These are phyloP conservation scores for Pocillopora damicornis DNA, from an alignment of 64 coral and sea anemone species.

Conservation along the genomic window DNA sequence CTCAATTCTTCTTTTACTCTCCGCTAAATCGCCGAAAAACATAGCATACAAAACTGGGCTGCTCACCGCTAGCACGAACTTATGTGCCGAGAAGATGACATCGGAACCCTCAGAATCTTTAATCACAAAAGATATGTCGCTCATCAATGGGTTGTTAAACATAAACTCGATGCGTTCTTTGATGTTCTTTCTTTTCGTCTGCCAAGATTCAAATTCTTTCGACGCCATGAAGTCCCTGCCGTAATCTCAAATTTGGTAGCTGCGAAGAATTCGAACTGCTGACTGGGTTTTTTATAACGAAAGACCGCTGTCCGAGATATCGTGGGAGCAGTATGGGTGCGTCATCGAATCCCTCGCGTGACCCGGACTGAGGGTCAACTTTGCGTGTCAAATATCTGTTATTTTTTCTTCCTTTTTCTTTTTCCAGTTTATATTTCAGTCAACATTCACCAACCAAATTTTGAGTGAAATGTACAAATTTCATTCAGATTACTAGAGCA, in stretches of 20 bases:
- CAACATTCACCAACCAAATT: background rate
- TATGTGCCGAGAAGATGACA: slow-evolving; percentile 22
- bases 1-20: slow-evolving; percentile 6
- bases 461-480: background rate
- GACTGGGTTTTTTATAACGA: too few species aligned
- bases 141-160: slow-evolving; percentile 48
- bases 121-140: slow-evolving; percentile 33
- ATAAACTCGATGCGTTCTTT: slow-evolving; percentile 21
- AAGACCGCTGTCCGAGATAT: too few species aligned
- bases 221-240: background rate
- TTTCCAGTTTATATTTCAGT: background rate
- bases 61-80: slow-evolving; percentile 42
- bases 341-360: too few species aligned
- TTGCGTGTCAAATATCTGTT: too few species aligned
- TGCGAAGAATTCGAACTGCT: too few species aligned
- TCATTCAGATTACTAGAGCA: background rate
- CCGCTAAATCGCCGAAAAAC: slow-evolving; percentile 39
- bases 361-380: too few species aligned
- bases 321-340: too few species aligned
- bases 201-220: slow-evolving; percentile 8
- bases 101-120: background rate
- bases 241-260: too few species aligned
- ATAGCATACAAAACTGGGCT: slow-evolving; percentile 56
- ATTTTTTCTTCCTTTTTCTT: too few species aligned
- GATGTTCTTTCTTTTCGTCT: slow-evolving; percentile 17